A percentile compares a stretch with the other conserved stretches of the same genome.
These are phyloP conservation scores for Trachymyrmex septentrionalis DNA, from an alignment of 1,140 invertebrate genomes.

Conservation along the genomic window DNA sequence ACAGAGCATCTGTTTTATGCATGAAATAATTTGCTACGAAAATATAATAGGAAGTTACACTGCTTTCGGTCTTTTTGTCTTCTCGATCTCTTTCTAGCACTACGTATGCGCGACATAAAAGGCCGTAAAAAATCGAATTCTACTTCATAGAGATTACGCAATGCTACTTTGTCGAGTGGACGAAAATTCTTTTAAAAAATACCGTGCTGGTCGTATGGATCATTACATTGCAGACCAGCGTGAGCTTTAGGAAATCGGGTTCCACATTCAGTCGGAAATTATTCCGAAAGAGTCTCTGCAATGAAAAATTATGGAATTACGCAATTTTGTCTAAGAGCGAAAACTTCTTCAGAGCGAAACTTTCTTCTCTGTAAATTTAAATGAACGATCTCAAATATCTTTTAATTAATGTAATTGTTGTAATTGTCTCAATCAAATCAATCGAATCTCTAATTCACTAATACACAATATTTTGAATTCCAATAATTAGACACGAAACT, in stretches of 20 bases:
- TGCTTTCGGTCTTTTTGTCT: neutral
- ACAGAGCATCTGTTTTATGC: neutral
- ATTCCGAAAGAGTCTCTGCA: conserved; percentile 25
- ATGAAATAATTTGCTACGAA: neutral
- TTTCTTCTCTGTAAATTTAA: conserved; percentile 32
- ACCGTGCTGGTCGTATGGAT: conserved; percentile 39
- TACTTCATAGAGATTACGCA: conserved; percentile 35
- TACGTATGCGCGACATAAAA: neutral
- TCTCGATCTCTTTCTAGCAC: neutral
- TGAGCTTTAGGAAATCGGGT: conserved; percentile 53
- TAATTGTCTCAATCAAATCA: neutral
- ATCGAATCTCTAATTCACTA: neutral
- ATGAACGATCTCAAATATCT: conserved; percentile 30
- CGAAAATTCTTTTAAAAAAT: conserved; percentile 41
- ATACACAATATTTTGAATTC: neutral
- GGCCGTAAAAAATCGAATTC: conserved; percentile 33
- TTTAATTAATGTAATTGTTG: neutral
- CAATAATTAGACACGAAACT: neutral
- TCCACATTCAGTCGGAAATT: conserved; percentile 49
- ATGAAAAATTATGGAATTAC: conserved; percentile 48
- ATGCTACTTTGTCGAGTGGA: conserved; percentile 39
- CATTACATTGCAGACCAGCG: conserved; percentile 13
- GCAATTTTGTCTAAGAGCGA: neutral
- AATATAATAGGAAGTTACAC: neutral
- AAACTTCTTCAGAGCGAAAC: conserved; percentile 41